phyloP scores from a whole-genome alignment of 2,797 vertebrate genomes.

The Enteromius fasciolatus region DNA sequence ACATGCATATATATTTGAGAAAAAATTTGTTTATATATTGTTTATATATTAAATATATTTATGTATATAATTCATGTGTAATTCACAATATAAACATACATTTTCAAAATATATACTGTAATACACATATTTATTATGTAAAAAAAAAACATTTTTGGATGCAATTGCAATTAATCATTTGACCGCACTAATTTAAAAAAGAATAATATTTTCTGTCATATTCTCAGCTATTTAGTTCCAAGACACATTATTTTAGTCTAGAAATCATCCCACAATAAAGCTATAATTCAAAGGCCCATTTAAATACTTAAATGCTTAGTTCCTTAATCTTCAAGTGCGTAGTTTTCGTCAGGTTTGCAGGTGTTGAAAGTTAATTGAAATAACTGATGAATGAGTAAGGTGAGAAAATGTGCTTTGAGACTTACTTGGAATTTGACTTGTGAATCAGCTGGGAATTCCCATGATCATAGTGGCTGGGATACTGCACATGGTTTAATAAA shows the following conservation, averaged over 20 bases:
- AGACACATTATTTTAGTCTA: not conserved
- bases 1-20: too few species aligned
- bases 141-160: too few species aligned
- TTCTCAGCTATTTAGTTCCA: not conserved
- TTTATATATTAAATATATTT: too few species aligned
- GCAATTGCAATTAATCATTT: too few species aligned
- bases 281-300: not conserved
- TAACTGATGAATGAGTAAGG: conserved; percentile 13
- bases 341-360: conserved; percentile 4
- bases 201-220: not conserved
- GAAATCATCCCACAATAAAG: not conserved
- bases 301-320: not conserved
- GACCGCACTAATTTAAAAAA: too few species aligned
- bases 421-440: not conserved
- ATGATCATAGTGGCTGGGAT: not conserved
- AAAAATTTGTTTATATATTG: too few species aligned
- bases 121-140: too few species aligned
- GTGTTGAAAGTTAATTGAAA: not conserved
- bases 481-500: not conserved
- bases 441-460: conserved; percentile 11
- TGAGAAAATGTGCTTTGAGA: conserved; percentile 17
- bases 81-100: too few species aligned
- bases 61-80: too few species aligned
- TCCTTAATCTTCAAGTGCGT: not conserved
- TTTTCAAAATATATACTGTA: too few species aligned